Evolutionary conservation across 2,888 invertebrate species (phyloP).

Genomic region (Microctonus brassicae): DNA sequence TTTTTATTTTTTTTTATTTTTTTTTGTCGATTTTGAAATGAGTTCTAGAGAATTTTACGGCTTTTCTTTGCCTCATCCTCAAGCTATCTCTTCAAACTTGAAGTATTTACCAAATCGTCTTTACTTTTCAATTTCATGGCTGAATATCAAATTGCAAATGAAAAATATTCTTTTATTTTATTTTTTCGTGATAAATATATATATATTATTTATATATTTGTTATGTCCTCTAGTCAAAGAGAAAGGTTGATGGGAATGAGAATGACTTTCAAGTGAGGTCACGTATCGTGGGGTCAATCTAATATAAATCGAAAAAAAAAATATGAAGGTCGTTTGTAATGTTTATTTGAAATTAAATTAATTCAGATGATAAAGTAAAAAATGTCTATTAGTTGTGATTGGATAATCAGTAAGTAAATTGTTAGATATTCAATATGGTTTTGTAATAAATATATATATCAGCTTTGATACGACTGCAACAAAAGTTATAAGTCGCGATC

Average conservation of each 20-base stretch:
- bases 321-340: conserved; percentile 9
- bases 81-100: neutral
- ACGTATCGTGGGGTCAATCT: conserved; percentile 68
- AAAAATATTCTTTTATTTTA: neutral
- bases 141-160: neutral
- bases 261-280: conserved; percentile 68
- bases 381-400: conserved; percentile 51
- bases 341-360: neutral
- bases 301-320: conserved; percentile 54
- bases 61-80: neutral
- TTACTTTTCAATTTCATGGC: conserved; percentile 1
- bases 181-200: neutral
- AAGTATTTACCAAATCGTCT: neutral
- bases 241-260: conserved; percentile 62
- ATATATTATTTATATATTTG: conserved; percentile 16
- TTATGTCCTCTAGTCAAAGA: conserved; percentile 38
- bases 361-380: conserved; percentile 44
- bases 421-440: neutral
- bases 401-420: conserved; percentile 49
- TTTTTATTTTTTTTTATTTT: neutral
- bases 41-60: conserved; percentile 4
- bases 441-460: conserved; percentile 37
- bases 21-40: neutral
- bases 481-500: conserved; percentile 8
- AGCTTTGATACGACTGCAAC: conserved; percentile 9